phyloP scores from a whole-genome alignment of 2,888 invertebrate species.

The Stenolophus ochropezus region DNA sequence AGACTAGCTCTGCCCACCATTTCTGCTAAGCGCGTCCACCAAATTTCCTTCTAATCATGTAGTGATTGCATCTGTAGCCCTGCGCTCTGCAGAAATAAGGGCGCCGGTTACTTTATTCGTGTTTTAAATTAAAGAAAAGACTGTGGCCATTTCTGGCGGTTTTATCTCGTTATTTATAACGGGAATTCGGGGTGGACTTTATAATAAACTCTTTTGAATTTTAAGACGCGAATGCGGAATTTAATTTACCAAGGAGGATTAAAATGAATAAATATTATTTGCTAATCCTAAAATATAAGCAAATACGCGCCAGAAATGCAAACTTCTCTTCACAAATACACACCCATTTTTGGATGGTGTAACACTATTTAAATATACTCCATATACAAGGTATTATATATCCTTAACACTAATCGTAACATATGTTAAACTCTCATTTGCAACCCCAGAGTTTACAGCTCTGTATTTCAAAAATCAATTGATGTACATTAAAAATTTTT shows the following conservation, averaged over 20 bases:
- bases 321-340: too few species aligned
- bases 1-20: slow-evolving; percentile 16
- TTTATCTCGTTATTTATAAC: slow-evolving; percentile 58
- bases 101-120: slow-evolving; percentile 48
- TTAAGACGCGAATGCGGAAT: neutral
- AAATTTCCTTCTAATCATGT: neutral
- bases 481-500: too few species aligned
- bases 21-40: neutral
- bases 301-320: too few species aligned
- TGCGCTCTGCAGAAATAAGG: slow-evolving; percentile 25
- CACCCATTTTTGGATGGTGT: too few species aligned
- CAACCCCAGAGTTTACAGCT: too few species aligned
- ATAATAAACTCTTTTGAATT: slow-evolving; percentile 44
- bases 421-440: too few species aligned
- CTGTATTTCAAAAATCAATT: too few species aligned
- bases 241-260: neutral
- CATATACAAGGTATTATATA: too few species aligned
- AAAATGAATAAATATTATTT: neutral
- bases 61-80: neutral
- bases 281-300: neutral
- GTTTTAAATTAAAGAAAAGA: slow-evolving; percentile 60
- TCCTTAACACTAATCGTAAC: too few species aligned
- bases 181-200: slow-evolving; percentile 3
- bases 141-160: slow-evolving; percentile 55
- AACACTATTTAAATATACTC: too few species aligned